These are phyloP conservation scores for Hymenopus coronatus DNA, from an alignment of 2,888 invertebrate genomes.

Conservation along the genomic window DNA sequence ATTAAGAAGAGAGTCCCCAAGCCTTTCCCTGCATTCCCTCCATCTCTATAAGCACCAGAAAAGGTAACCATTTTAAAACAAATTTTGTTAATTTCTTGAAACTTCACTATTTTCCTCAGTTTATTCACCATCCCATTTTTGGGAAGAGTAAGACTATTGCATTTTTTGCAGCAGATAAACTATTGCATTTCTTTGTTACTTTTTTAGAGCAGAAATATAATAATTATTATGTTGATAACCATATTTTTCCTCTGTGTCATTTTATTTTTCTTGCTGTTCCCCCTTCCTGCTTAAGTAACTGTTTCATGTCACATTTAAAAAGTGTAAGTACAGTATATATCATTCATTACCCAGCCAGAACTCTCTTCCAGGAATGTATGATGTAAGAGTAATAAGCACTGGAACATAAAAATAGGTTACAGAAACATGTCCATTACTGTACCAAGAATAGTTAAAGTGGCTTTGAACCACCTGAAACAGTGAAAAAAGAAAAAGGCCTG, in stretches of 20 bases:
- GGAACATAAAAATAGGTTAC: neutral
- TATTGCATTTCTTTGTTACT: slow-evolving; percentile 18
- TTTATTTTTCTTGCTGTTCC: neutral
- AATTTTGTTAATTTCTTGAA: neutral
- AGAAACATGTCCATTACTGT: neutral
- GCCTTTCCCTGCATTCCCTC: neutral
- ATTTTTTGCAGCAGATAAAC: neutral
- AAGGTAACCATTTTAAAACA: neutral
- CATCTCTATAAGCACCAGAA: neutral
- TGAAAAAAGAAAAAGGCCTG: neutral
- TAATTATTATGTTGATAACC: neutral
- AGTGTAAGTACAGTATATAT: neutral
- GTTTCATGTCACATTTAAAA: neutral
- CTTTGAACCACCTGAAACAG: neutral
- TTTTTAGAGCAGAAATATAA: slow-evolving; percentile 8
- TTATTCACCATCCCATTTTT: neutral
- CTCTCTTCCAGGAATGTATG: neutral
- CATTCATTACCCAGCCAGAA: neutral
- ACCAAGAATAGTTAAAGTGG: neutral
- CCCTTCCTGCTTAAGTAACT: neutral
- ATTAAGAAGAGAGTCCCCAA: neutral
- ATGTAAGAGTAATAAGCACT: neutral
- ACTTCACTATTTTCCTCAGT: neutral
- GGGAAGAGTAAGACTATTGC: neutral
- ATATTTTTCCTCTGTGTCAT: neutral